Conservation (phyloP, 2,113 vertebrate species). For the Dendrocopos noguchii region DNA sequence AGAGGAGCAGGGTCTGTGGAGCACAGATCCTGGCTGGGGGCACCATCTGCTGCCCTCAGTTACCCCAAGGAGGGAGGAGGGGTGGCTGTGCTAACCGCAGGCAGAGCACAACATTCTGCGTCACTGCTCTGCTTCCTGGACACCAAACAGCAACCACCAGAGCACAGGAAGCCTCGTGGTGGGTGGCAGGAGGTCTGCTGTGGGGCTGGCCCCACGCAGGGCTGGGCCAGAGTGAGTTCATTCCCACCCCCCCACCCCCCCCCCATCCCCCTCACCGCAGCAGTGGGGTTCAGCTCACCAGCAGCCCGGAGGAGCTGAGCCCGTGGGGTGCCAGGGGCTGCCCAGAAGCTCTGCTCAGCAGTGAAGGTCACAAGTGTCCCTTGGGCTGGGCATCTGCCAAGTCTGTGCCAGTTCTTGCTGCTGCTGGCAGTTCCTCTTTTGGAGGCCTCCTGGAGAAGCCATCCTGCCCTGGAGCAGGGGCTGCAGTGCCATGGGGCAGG, state of each 20-base stretch:
- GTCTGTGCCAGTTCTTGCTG: accelerated
- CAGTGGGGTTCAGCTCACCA: accelerated
- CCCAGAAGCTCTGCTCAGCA: neutral
- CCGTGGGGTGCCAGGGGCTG: accelerated
- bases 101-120: neutral
- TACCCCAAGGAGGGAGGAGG: neutral
- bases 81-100: neutral
- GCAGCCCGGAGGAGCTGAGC: neutral
- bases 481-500: neutral
- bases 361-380: neutral
- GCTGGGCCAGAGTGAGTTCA: accelerated
- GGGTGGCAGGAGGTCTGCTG: neutral
- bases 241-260: too few species aligned
- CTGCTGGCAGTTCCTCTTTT: neutral
- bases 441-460: neutral
- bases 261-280: accelerated
- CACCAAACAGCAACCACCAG: neutral
- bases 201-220: neutral
- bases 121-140: conserved; percentile 3
- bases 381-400: neutral
- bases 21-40: neutral
- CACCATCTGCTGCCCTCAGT: neutral
- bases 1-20: accelerated
- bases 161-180: neutral
- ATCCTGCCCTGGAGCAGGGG: neutral